phyloP scores from a whole-genome alignment of 2,113 vertebrate species.

The Microcebus ravelobensis region DNA sequence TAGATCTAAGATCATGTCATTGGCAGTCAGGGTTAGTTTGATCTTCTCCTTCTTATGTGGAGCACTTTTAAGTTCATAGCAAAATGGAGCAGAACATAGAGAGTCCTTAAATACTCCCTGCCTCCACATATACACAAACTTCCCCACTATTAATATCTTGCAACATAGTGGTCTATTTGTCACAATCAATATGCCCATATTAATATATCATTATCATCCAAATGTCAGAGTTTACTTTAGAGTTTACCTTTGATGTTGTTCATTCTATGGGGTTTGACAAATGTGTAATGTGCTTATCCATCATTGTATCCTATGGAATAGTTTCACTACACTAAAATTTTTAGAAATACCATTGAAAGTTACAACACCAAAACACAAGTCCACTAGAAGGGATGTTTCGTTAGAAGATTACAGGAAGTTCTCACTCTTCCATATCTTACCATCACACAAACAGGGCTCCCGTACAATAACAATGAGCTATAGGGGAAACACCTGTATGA shows the following conservation, averaged over 20 bases:
- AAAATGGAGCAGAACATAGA: background rate
- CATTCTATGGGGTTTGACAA: background rate
- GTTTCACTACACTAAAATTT: background rate
- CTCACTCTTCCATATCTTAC: too few species aligned
- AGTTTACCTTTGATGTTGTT: background rate
- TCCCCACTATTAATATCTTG: background rate
- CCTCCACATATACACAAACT: rapidly evolving
- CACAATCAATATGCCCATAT: background rate
- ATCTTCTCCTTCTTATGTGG: background rate
- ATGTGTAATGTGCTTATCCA: background rate
- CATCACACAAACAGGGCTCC: background rate
- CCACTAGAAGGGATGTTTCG: background rate
- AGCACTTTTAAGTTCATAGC: background rate
- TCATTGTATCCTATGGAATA: background rate
- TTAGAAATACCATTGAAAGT: background rate
- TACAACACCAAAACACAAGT: rapidly evolving
- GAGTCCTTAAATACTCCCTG: background rate
- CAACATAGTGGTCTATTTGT: background rate
- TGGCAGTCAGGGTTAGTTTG: too few species aligned
- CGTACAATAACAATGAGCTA: background rate
- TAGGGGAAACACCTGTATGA: background rate
- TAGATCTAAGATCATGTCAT: too few species aligned
- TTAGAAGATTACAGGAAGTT: background rate
- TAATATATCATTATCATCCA: background rate
- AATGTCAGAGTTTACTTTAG: background rate